Base-by-base conservation (phyloP, 2,797 vertebrate genomes). In the Danio aesculapii region DNA sequence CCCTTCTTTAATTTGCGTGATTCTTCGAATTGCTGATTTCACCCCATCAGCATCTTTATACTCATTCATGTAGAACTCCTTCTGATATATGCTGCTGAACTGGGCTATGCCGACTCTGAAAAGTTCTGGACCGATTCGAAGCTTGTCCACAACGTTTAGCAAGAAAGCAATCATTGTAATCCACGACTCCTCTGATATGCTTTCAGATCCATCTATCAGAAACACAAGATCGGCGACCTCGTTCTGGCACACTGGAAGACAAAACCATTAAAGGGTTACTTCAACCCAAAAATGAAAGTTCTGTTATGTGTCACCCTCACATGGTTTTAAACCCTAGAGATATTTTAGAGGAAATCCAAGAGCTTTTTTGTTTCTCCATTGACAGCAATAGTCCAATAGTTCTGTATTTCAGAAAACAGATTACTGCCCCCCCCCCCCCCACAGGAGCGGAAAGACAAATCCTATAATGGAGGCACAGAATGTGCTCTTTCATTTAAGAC, bases 221-320 rank as follows among this genome's bases (percentile, higher is more conserved):
- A 97, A 93, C 59, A 97, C 92, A 82, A 97, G 85, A 82, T 97
- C 95, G 3, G 93, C 92, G 78, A 90, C 13, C 72, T 84, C 81
- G 9, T 91, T 92, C 6, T 85, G 81, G 90, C 96, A 97, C 63
- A 61, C 96, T 96, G 85, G 30, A 68, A 73, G 83, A 77, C 52
- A 83, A 0, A 46, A 16, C 12, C 69, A 41, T 30, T n/a, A 30
- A 30, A 30, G 30, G 30, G 3, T 30, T 30, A 30, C 1, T 30
- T 30, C 30, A 30, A 30, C 30, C 30, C 3, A 30, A 30, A 30
- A 30, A 30, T 3, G 3, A 30, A 30, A 30, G 30, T 30, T 30
- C 30, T 30, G 30, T 30, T 30, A 30, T 30, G 30, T 30, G 1
- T 30, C 3, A 30, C 30, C 30, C 30, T 30, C 30, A 30, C 30